phyloP scores from a whole-genome alignment of 2,888 invertebrate genomes.

The Anthoptus insignis region DNA sequence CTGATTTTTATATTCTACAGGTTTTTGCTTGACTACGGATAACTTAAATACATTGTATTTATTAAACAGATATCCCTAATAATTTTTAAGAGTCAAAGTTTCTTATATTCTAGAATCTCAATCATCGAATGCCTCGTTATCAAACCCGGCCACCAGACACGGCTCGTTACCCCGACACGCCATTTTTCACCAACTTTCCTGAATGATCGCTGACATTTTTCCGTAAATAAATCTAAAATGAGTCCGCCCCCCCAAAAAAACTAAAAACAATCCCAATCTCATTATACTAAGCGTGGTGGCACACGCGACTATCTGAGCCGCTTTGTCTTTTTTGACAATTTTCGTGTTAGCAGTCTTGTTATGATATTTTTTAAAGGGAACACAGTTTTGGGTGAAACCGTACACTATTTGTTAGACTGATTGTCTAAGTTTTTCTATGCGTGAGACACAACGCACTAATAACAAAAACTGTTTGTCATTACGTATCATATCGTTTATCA shows the following conservation, averaged over 20 bases:
- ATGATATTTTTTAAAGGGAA: constrained; percentile 39
- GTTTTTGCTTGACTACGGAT: too few relatives aligned
- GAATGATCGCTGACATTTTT: constrained; percentile 72
- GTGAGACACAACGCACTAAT: constrained; percentile 26
- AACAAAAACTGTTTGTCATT: constrained; percentile 20
- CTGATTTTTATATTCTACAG: too few relatives aligned
- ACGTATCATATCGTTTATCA: constrained; percentile 10
- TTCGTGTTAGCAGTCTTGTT: constrained; percentile 49
- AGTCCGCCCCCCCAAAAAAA: constrained; percentile 47
- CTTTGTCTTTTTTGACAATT: constrained; percentile 54
- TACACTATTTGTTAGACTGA: constrained; percentile 51
- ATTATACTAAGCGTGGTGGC: constrained; percentile 56
- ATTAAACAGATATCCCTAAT: too few relatives aligned
- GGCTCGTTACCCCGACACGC: constrained; percentile 67
- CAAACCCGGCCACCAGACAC: constrained; percentile 53
- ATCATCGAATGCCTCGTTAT: too few relatives aligned
- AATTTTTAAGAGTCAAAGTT: too few relatives aligned
- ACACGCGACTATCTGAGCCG: constrained; percentile 52
- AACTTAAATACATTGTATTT: too few relatives aligned
- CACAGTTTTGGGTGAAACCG: constrained; percentile 30
- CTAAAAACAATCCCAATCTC: constrained; percentile 58
- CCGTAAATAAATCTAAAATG: constrained; percentile 49
- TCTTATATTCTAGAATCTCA: too few relatives aligned
- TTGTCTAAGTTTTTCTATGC: constrained; percentile 50
- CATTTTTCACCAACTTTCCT: constrained; percentile 68